Percentiles rank a stretch among this genome's conserved stretches.
phyloP scores from a whole-genome alignment of 23 tunicate species.

The Ascidia mentula region DNA sequence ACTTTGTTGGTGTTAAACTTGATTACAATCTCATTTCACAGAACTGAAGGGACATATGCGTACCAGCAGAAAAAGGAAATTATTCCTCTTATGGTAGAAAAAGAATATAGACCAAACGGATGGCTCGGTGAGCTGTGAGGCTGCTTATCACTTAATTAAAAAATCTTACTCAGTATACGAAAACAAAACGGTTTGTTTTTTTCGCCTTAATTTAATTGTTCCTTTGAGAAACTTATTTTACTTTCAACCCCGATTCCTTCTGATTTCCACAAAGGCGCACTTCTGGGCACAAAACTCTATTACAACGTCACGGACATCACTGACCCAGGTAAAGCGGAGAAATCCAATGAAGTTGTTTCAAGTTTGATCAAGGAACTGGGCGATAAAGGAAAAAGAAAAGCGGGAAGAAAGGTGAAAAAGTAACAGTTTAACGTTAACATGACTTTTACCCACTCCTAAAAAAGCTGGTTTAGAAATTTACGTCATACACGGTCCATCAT shows the following conservation, averaged over 20 bases:
- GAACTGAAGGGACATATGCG: conserved; percentile 83
- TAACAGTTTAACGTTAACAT: no score
- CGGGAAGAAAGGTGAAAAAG: no score
- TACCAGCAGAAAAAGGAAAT: conserved; percentile 25
- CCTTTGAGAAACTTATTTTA: no score
- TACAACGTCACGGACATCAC: conserved; percentile 25
- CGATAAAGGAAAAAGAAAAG: conserved; percentile 23
- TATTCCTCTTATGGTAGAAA: conserved; percentile 58
- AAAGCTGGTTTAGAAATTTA: no score
- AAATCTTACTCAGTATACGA: background rate
- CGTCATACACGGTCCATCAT: no score
- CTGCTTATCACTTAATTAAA: no score
- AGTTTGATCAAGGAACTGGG: conserved; percentile 54
- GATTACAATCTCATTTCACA: no score
- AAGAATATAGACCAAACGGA: conserved; percentile 58
- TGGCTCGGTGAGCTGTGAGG: conserved; percentile 60
- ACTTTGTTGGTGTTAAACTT: no score
- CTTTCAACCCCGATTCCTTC: no score
- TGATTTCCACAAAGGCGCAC: no score
- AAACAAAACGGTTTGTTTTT: background rate
- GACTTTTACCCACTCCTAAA: no score
- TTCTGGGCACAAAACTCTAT: conserved; percentile 56
- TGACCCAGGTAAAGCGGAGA: conserved; percentile 10
- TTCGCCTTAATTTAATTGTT: no score
- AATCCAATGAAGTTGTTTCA: conserved; percentile 4